phyloP scores from a whole-genome alignment of 2,888 invertebrate genomes.

The Hirtodrosophila duncani region DNA sequence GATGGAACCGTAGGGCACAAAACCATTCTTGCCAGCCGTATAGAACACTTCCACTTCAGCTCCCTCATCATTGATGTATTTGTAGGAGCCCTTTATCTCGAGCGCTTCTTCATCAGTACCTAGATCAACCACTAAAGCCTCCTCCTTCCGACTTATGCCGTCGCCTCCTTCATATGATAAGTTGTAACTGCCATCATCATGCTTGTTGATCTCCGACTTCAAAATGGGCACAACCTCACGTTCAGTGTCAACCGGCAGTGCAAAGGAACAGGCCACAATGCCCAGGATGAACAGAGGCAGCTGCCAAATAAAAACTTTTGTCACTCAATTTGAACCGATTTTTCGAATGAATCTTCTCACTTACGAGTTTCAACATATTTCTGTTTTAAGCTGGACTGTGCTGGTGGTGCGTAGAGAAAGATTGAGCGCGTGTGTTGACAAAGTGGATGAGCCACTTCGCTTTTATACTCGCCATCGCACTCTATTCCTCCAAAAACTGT shows the following conservation, averaged over 20 bases:
- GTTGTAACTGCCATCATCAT: constrained; percentile 70
- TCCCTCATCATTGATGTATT: constrained; percentile 71
- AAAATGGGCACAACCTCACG: constrained; percentile 52
- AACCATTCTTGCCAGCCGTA: constrained; percentile 76
- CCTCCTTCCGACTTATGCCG: constrained; percentile 69
- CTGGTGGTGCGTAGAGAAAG: constrained; percentile 43
- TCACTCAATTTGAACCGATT: not conserved
- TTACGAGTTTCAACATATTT: constrained; percentile 72
- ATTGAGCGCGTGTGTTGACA: constrained; percentile 44
- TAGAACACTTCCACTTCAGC: constrained; percentile 75
- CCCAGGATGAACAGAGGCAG: constrained; percentile 36
- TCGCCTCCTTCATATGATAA: constrained; percentile 60
- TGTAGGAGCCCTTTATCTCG: constrained; percentile 74
- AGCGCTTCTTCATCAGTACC: constrained; percentile 66
- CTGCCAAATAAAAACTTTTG: constrained; percentile 18
- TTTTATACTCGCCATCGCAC: constrained; percentile 60
- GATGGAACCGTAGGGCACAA: constrained; percentile 72
- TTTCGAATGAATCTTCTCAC: too few relatives aligned
- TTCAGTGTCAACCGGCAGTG: constrained; percentile 42
- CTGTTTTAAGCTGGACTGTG: not conserved
- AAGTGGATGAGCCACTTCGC: constrained; percentile 42
- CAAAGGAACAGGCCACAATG: constrained; percentile 30
- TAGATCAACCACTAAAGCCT: constrained; percentile 50
- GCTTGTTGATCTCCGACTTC: constrained; percentile 58
- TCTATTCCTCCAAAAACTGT: constrained; percentile 6